Evolutionary conservation across 2,113 vertebrate genomes (phyloP).

Genomic region (Jaculus jaculus): DNA sequence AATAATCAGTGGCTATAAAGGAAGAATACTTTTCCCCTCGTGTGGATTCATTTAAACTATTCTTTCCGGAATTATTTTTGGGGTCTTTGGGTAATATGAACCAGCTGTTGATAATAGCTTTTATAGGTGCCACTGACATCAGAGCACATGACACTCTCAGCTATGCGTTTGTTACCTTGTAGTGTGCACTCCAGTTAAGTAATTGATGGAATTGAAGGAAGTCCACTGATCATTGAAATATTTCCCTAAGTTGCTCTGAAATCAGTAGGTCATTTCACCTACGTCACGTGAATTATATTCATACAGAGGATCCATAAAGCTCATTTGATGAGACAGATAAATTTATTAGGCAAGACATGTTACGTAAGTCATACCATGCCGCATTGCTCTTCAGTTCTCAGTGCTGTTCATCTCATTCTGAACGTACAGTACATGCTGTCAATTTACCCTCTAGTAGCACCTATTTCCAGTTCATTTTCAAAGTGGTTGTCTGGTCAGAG

Average conservation of each 20-base stretch:
- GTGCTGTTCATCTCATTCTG: no score
- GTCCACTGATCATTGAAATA: not conserved
- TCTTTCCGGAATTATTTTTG: conserved; percentile 56
- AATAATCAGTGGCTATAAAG: conserved; percentile 48
- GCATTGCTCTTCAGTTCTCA: not conserved
- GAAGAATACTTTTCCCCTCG: conserved; percentile 24
- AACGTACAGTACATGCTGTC: no score
- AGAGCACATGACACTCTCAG: not conserved
- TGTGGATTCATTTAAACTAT: conserved; percentile 39
- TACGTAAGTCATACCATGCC: not conserved
- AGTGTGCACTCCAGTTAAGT: not conserved
- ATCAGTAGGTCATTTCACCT: not conserved
- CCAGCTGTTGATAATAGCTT: conserved; percentile 42
- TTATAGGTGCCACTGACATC: not conserved
- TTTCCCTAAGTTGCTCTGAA: conserved; percentile 36
- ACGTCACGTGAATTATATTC: conserved; percentile 25
- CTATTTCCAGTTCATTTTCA: conserved; percentile 28
- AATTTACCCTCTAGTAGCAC: conserved; percentile 6
- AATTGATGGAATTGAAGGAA: conserved; percentile 25
- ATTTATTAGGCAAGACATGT: conserved; percentile 32
- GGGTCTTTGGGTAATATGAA: conserved; percentile 39
- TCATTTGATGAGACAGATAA: conserved; percentile 49
- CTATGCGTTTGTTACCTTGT: not conserved
- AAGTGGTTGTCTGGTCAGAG: not conserved
- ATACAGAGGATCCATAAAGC: not conserved